A percentile compares a stretch with the other conserved stretches of the same genome.
These are phyloP conservation scores for Spodoptera littoralis DNA, from an alignment of 2,888 invertebrate genomes.

Conservation along the genomic window DNA sequence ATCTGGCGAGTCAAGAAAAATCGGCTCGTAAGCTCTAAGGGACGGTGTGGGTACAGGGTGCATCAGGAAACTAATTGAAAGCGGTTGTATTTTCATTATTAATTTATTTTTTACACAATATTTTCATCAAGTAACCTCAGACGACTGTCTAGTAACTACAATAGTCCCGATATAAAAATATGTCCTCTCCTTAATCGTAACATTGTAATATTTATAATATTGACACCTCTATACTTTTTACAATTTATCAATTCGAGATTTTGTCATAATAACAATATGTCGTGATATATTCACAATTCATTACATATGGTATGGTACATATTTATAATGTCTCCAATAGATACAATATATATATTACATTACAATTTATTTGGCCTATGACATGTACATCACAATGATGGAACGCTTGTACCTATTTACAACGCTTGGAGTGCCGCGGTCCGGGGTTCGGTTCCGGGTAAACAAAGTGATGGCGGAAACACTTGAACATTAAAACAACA, in stretches of 20 bases:
- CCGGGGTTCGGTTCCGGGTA: constrained; percentile 14
- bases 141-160: constrained; percentile 80
- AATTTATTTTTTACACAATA: constrained; percentile 86
- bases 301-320: constrained; percentile 51
- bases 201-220: constrained; percentile 72
- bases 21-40: no score
- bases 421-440: constrained; percentile 61
- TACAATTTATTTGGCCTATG: constrained; percentile 48
- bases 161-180: constrained; percentile 89
- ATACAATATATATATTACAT: constrained; percentile 47
- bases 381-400: constrained; percentile 72
- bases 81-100: constrained; percentile 66
- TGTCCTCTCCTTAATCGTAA: constrained; percentile 82
- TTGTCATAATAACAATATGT: constrained; percentile 28
- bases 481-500: constrained; percentile 81
- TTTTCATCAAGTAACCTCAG: constrained; percentile 84
- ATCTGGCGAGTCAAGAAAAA: no score
- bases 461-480: constrained; percentile 67
- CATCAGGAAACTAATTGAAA: constrained; percentile 30
- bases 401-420: constrained; percentile 76
- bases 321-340: constrained; percentile 52
- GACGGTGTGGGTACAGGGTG: no score
- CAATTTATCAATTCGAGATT: constrained; percentile 71
- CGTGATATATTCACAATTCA: constrained; percentile 60
- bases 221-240: constrained; percentile 82